Evolutionary conservation across 2,797 vertebrate species (phyloP).

Genomic region (Spinibarbus caldwelli): DNA sequence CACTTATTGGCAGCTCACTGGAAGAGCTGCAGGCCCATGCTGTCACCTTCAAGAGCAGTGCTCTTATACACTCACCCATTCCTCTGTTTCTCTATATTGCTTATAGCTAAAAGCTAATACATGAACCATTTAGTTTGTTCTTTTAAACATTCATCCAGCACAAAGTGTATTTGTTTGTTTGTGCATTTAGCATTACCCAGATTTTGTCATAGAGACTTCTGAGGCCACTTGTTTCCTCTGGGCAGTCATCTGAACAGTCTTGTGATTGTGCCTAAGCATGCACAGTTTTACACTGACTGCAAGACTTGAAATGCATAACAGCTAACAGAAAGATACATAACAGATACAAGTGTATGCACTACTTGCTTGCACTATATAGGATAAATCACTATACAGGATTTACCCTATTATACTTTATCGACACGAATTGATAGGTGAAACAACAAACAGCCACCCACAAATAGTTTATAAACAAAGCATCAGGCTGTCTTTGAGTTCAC

Average conservation of each 20-base stretch:
- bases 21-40: slow-evolving; percentile 45
- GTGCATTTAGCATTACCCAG: neutral
- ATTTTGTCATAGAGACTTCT: neutral
- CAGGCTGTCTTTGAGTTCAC: too few species aligned
- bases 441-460: too few species aligned
- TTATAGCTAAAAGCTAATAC: slow-evolving; percentile 14
- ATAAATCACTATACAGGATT: too few species aligned
- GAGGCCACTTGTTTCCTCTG: neutral
- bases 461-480: too few species aligned
- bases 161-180: slow-evolving; percentile 20
- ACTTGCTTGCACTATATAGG: too few species aligned
- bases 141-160: slow-evolving; percentile 5
- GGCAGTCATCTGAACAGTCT: slow-evolving; percentile 12
- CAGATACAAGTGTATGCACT: too few species aligned
- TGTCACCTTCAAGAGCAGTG: slow-evolving; percentile 42
- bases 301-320: too few species aligned
- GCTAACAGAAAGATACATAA: too few species aligned
- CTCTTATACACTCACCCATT: slow-evolving; percentile 26
- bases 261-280: neutral
- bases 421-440: too few species aligned
- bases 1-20: slow-evolving; percentile 51
- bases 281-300: neutral
- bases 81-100: neutral
- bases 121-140: neutral
- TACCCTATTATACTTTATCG: too few species aligned